These are phyloP conservation scores for Neomonachus schauinslandi DNA, from an alignment of 2,113 vertebrate genomes.

Conservation along the genomic window DNA sequence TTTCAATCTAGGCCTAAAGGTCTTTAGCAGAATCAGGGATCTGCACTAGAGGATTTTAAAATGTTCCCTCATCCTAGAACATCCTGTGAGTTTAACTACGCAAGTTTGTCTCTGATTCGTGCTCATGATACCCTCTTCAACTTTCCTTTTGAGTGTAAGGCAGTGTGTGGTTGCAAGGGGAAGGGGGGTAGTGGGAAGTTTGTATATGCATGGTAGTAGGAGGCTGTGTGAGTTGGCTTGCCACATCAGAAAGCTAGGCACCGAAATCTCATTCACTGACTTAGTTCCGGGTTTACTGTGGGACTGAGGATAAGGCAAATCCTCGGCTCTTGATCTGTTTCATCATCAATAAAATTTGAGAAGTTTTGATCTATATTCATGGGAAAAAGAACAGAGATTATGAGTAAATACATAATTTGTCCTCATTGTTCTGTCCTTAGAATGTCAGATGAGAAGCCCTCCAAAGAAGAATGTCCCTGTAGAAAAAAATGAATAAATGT, in stretches of 20 bases:
- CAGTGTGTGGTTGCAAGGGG: neutral
- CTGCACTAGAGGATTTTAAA: neutral
- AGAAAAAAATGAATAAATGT: neutral
- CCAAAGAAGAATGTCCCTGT: neutral
- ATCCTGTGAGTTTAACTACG: neutral
- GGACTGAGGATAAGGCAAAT: neutral
- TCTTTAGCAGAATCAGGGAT: neutral
- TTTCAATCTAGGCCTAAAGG: neutral
- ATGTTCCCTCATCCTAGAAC: neutral
- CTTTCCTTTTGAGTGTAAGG: neutral
- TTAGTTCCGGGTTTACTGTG: neutral
- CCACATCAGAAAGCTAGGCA: neutral
- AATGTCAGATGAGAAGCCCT: neutral
- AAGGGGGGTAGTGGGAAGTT: neutral
- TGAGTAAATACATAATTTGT: neutral
- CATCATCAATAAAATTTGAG: constrained; percentile 14
- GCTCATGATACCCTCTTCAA: neutral
- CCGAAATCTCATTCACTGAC: neutral
- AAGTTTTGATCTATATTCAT: neutral
- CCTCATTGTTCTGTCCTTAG: constrained; percentile 8
- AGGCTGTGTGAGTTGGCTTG: neutral
- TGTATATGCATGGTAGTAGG: too few relatives aligned
- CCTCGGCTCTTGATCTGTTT: neutral
- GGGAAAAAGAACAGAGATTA: neutral
- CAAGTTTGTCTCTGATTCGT: neutral